Percentiles rank a stretch among this genome's conserved stretches.
These are phyloP conservation scores for Gobius niger DNA, from an alignment of 2,113 vertebrate genomes.

Conservation along the genomic window DNA sequence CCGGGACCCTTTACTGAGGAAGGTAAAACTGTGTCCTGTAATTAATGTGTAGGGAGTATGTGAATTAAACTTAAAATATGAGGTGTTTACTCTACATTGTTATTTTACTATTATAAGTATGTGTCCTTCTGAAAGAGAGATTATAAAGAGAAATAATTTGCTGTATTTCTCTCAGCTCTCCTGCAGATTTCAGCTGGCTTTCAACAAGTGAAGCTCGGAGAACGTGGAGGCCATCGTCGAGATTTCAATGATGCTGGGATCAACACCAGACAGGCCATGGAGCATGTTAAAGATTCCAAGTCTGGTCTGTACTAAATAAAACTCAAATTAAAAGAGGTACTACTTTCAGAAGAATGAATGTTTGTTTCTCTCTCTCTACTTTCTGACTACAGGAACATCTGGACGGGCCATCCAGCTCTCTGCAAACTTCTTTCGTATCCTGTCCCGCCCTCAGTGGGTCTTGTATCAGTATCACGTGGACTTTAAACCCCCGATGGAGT, in stretches of 20 bases:
- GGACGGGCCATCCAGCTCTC: constrained; percentile 78
- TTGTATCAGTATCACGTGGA: constrained; percentile 91
- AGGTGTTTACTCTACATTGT: no score
- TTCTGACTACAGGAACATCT: constrained; percentile 75
- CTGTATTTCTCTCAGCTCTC: constrained; percentile 50
- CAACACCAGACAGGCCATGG: constrained; percentile 85
- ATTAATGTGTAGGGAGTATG: background rate
- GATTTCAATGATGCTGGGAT: constrained; percentile 87
- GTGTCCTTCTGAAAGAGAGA: no score
- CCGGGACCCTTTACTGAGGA: constrained; percentile 44
- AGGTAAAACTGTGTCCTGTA: constrained; percentile 60
- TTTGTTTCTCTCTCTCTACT: background rate
- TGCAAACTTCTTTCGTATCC: constrained; percentile 85
- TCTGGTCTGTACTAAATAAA: constrained; percentile 69
- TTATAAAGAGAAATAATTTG: background rate
- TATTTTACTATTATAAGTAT: no score
- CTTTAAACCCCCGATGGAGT: constrained; percentile 89
- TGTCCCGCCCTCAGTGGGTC: constrained; percentile 88
- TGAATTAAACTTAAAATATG: no score
- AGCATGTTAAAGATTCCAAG: constrained; percentile 90
- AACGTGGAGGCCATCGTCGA: constrained; percentile 84
- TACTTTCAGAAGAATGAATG: background rate
- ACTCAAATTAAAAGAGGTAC: background rate
- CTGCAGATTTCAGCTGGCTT: constrained; percentile 86
- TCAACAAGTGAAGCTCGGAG: constrained; percentile 84